Percentiles rank a stretch among this genome's conserved stretches.
phyloP scores from a whole-genome alignment of 2,797 vertebrate genomes.

The Florisuga fusca region DNA sequence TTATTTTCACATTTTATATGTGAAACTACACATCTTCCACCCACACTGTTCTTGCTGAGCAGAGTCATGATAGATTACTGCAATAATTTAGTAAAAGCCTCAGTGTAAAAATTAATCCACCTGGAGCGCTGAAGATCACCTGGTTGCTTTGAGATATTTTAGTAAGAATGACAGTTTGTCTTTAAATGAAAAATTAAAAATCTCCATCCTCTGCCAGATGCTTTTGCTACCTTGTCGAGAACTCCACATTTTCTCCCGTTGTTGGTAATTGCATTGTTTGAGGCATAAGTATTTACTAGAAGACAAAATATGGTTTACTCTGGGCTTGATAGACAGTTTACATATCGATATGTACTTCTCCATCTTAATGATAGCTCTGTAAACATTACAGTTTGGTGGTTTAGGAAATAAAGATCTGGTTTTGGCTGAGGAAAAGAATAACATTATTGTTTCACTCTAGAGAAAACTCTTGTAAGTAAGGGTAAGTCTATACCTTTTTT shows the following conservation, averaged over 20 bases:
- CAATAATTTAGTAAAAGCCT: conserved; percentile 34
- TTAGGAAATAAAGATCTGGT: neutral
- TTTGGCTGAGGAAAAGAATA: neutral
- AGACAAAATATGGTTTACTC: neutral
- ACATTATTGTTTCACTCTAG: neutral
- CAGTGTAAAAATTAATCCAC: conserved; percentile 17
- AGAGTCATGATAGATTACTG: conserved; percentile 43
- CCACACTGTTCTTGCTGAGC: neutral
- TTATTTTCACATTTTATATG: conserved; percentile 42
- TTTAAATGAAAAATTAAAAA: conserved; percentile 52
- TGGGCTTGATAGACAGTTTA: neutral
- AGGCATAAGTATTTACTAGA: neutral
- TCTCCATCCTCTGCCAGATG: neutral
- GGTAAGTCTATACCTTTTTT: neutral
- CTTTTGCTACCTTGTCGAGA: conserved; percentile 26
- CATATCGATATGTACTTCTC: neutral
- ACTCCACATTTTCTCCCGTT: neutral
- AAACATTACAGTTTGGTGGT: neutral
- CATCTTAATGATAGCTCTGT: neutral
- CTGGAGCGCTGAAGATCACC: conserved; percentile 22
- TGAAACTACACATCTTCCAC: conserved; percentile 31
- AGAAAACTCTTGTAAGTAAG: neutral
- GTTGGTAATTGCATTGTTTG: neutral
- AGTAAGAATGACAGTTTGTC: conserved; percentile 15
- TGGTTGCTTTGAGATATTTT: conserved; percentile 48